A percentile compares a stretch with the other conserved stretches of the same genome.
Conservation (phyloP, 1,140 invertebrate genomes). For the Pseudomyrmex dendroicus region DNA sequence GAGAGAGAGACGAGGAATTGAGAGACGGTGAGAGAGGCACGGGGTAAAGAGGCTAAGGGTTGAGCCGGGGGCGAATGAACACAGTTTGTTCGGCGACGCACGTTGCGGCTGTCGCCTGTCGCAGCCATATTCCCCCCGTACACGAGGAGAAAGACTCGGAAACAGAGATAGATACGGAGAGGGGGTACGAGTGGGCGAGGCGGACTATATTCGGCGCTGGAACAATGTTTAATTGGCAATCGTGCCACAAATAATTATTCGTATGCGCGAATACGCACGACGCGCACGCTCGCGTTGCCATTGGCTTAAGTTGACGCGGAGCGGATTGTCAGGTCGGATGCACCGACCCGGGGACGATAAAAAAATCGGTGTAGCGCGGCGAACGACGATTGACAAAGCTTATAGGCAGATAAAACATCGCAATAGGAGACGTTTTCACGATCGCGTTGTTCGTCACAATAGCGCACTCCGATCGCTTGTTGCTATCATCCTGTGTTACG, state of each 20-base stretch:
- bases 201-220: constrained; percentile 41
- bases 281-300: constrained; percentile 30
- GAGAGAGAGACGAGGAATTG: constrained; percentile 12
- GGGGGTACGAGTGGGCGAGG: constrained; percentile 22
- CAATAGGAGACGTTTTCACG: neutral
- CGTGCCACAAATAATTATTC: constrained; percentile 70
- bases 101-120: constrained; percentile 75
- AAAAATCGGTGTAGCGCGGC: constrained; percentile 57
- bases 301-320: constrained; percentile 49
- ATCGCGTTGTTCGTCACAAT: neutral
- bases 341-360: constrained; percentile 39
- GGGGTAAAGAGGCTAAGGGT: constrained; percentile 27
- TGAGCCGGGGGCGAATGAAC: constrained; percentile 64
- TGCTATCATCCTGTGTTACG: neutral
- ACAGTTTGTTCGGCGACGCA: constrained; percentile 75
- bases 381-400: constrained; percentile 23
- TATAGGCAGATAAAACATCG: neutral
- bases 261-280: constrained; percentile 46
- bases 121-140: constrained; percentile 64
- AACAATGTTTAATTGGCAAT: constrained; percentile 69
- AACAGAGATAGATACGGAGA: constrained; percentile 59
- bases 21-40: constrained; percentile 1
- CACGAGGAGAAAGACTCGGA: constrained; percentile 59
- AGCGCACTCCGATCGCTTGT: neutral
- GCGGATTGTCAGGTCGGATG: constrained; percentile 15